Conservation (phyloP, 1,140 invertebrate species). For the Camponotus pennsylvanicus region DNA sequence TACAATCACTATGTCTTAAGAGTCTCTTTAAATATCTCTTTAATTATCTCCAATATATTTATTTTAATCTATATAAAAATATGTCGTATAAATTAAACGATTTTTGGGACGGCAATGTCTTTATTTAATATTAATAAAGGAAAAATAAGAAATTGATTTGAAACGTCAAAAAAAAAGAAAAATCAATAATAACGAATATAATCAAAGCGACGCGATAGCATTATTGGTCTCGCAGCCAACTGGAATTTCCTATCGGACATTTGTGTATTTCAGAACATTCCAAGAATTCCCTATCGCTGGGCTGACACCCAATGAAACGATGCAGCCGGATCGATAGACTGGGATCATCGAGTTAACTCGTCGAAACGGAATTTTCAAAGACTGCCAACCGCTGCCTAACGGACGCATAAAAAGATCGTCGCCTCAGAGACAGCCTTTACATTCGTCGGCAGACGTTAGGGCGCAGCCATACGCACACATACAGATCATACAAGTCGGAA, state of each 20-base stretch:
- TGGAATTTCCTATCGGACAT: conserved; percentile 16
- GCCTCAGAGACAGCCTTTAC: conserved; percentile 53
- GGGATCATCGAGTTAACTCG: neutral
- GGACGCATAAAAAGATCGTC: conserved; percentile 34
- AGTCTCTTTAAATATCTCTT: neutral
- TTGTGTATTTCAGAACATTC: conserved; percentile 36
- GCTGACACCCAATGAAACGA: neutral
- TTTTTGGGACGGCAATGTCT: neutral
- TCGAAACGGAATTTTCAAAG: neutral
- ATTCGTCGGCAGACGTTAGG: conserved; percentile 67
- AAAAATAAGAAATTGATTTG: neutral
- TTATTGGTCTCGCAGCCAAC: neutral
- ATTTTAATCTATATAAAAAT: neutral
- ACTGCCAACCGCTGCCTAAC: conserved; percentile 44
- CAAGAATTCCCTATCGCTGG: neutral
- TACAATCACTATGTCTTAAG: neutral
- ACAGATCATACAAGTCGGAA: conserved; percentile 44
- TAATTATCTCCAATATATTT: neutral
- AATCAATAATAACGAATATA: conserved; percentile 42
- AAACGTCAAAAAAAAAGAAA: neutral
- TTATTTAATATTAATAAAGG: neutral
- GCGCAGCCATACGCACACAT: conserved; percentile 61
- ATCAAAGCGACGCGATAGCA: conserved; percentile 25
- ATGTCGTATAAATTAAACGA: neutral
- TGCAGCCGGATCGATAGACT: neutral